Percentiles rank a stretch among this genome's conserved stretches.
phyloP scores from a whole-genome alignment of 2,888 invertebrate genomes.

The Dexiosoma caninum region DNA sequence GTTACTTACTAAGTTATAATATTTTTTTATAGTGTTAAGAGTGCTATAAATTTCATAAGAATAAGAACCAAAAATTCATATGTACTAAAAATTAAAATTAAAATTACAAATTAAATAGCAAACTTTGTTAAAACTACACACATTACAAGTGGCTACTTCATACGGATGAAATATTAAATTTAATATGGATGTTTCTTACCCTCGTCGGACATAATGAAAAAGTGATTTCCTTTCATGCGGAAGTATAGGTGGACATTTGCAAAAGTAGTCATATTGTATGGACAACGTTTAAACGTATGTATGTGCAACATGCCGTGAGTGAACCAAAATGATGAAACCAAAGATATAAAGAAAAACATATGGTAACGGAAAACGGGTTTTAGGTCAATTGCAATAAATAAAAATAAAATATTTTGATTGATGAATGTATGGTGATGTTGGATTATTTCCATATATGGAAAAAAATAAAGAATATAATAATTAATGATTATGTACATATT shows the following conservation, averaged over 20 bases:
- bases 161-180: constrained; percentile 53
- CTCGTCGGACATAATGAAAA: constrained; percentile 90
- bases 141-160: constrained; percentile 66
- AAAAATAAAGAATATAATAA: constrained; percentile 27
- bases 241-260: constrained; percentile 44
- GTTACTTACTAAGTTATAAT: too few relatives aligned
- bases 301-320: constrained; percentile 31
- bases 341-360: not conserved
- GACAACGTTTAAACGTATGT: not conserved
- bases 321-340: constrained; percentile 31
- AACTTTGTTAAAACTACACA: constrained; percentile 59
- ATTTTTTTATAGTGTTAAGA: constrained; percentile 8
- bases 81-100: not conserved
- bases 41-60: not conserved
- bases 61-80: not conserved
- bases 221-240: constrained; percentile 84
- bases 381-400: constrained; percentile 34
- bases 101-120: not conserved
- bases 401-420: not conserved
- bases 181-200: constrained; percentile 81
- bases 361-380: constrained; percentile 26
- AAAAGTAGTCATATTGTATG: constrained; percentile 25
- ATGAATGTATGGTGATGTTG: constrained; percentile 47
- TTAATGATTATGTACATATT: constrained; percentile 11
- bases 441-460: not conserved